These are phyloP conservation scores for Stenodema calcarata DNA, from an alignment of 2,888 invertebrate genomes.

Conservation along the genomic window DNA sequence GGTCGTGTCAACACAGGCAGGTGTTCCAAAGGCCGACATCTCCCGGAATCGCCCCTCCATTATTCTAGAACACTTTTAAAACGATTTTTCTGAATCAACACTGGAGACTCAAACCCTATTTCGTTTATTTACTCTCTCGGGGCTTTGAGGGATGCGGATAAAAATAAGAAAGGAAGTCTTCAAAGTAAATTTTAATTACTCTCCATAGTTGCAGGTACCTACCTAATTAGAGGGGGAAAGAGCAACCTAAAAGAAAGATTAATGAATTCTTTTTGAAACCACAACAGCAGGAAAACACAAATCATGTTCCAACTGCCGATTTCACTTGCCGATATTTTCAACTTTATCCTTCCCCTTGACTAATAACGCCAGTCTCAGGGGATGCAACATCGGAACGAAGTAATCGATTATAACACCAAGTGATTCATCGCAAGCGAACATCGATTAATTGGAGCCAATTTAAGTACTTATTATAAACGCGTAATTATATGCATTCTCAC, in stretches of 20 bases:
- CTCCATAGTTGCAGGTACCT: not conserved
- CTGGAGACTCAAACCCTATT: not conserved
- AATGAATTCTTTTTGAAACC: not conserved
- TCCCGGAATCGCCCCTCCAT: not conserved
- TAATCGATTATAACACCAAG: too few relatives aligned
- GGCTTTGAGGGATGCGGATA: slow-evolving; percentile 8
- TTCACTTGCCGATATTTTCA: not conserved
- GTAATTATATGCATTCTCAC: too few relatives aligned
- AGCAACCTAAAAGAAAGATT: not conserved
- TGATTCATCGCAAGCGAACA: too few relatives aligned
- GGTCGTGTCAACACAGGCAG: slow-evolving; percentile 4
- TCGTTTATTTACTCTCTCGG: slow-evolving; percentile 15
- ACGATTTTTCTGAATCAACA: slow-evolving; percentile 22
- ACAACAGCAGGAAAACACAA: not conserved
- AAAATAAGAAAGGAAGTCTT: not conserved
- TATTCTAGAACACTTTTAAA: slow-evolving; percentile 15
- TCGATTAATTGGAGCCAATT: too few relatives aligned
- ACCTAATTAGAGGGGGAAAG: slow-evolving; percentile 3
- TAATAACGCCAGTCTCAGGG: not conserved
- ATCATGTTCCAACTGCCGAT: not conserved
- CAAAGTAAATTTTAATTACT: slow-evolving; percentile 30
- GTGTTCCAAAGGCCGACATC: slow-evolving; percentile 3
- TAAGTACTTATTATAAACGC: too few relatives aligned
- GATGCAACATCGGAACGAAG: too few relatives aligned
- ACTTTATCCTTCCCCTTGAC: not conserved